phyloP scores from a whole-genome alignment of 2,888 invertebrate genomes.

The Drosophila phalerata region DNA sequence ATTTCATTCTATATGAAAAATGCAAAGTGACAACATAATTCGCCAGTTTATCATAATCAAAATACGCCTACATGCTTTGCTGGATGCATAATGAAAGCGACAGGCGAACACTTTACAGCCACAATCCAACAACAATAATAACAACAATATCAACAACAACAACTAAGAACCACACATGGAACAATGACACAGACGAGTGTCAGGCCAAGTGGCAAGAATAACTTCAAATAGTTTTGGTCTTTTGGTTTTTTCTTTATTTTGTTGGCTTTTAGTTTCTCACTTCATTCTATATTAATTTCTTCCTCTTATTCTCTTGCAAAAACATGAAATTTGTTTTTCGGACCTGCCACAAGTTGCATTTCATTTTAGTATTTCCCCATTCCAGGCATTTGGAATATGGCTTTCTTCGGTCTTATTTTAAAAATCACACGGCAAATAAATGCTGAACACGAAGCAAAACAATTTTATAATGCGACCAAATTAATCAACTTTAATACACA shows the following conservation, averaged over 20 bases:
- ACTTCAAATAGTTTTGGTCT: constrained; percentile 75
- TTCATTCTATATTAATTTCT: constrained; percentile 27
- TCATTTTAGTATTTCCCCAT: constrained; percentile 43
- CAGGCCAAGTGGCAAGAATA: constrained; percentile 81
- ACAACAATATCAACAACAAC: constrained; percentile 36
- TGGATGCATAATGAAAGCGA: constrained; percentile 76
- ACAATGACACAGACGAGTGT: constrained; percentile 81
- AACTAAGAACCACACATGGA: constrained; percentile 54
- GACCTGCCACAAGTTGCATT: constrained; percentile 49
- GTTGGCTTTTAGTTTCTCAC: constrained; percentile 8
- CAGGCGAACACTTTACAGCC: constrained; percentile 75
- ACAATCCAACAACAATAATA: constrained; percentile 58
- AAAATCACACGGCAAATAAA: constrained; percentile 71
- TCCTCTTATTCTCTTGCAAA: constrained; percentile 16
- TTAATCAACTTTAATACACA: constrained; percentile 64
- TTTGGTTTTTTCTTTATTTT: constrained; percentile 14
- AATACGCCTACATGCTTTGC: constrained; percentile 78
- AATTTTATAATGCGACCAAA: constrained; percentile 67
- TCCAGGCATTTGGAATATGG: constrained; percentile 45
- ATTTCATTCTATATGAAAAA: constrained; percentile 82
- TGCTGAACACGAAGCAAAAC: constrained; percentile 77
- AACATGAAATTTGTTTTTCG: constrained; percentile 63
- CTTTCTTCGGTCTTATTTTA: constrained; percentile 37
- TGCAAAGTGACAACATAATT: constrained; percentile 84
- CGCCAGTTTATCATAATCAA: constrained; percentile 84